phyloP scores from a whole-genome alignment of 2,113 vertebrate genomes.

The Rhombomys opimus region DNA sequence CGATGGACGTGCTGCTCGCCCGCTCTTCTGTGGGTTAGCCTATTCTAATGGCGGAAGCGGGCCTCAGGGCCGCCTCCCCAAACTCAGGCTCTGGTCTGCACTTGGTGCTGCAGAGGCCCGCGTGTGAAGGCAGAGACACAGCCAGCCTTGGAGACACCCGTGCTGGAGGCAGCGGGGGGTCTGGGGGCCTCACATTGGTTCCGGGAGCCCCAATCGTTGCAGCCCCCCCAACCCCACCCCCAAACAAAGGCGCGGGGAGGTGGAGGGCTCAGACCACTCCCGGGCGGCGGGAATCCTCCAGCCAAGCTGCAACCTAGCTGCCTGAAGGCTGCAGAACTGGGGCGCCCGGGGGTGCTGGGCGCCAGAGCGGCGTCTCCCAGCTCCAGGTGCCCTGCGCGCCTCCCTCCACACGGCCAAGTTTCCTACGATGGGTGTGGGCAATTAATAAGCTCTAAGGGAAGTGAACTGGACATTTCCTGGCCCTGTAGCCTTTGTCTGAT shows the following conservation, averaged over 20 bases:
- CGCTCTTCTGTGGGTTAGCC: conserved; percentile 13
- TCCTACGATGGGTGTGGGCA: conserved; percentile 74
- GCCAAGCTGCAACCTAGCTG: neutral
- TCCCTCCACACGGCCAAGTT: conserved; percentile 69
- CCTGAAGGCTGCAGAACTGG: neutral
- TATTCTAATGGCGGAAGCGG: neutral
- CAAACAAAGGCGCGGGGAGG: conserved; percentile 35
- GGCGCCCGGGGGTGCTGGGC: neutral
- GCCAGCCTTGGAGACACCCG: neutral
- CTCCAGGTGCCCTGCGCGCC: conserved; percentile 25
- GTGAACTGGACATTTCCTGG: conserved; percentile 83
- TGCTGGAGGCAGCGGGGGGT: conserved; percentile 27
- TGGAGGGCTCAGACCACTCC: neutral
- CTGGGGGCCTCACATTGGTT: neutral
- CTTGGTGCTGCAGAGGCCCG: neutral
- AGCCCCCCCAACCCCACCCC: neutral
- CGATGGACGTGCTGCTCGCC: neutral
- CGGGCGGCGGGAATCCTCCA: conserved; percentile 8
- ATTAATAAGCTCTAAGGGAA: conserved; percentile 81
- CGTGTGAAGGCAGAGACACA: neutral
- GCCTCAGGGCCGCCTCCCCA: neutral
- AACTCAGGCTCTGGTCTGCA: neutral
- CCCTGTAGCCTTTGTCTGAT: conserved; percentile 79
- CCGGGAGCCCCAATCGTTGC: neutral
- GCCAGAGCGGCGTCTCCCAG: neutral